Percentiles rank a stretch among this genome's conserved stretches.
These are phyloP conservation scores for Drosophila bipectinata DNA, from an alignment of 1,140 invertebrate species.

Conservation along the genomic window DNA sequence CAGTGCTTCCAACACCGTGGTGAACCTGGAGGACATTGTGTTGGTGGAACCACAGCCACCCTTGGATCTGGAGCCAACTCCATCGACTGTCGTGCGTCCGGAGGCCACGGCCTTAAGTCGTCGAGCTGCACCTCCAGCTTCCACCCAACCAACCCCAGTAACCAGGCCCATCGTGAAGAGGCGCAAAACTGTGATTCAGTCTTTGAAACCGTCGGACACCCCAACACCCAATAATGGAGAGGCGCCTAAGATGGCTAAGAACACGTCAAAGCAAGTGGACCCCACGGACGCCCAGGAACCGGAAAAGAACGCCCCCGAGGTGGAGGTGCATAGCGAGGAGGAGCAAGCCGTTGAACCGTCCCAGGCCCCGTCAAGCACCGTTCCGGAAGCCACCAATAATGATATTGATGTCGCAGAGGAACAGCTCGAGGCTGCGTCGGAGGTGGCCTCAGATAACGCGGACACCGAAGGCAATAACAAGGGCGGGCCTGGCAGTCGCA, in stretches of 20 bases:
- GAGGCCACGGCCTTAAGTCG: constrained; percentile 4
- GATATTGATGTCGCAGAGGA: background rate
- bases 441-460: background rate
- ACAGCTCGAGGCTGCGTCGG: constrained; percentile 7
- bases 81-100: background rate
- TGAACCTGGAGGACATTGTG: constrained; percentile 73
- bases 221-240: background rate
- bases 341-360: constrained; percentile 17
- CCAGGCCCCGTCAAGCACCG: constrained; percentile 65
- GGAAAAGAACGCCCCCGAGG: background rate
- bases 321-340: background rate
- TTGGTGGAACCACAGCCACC: constrained; percentile 67
- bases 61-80: constrained; percentile 7
- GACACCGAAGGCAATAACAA: constrained; percentile 7
- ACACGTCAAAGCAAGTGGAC: constrained; percentile 4
- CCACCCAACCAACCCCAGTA: constrained; percentile 20
- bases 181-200: constrained; percentile 57
- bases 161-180: constrained; percentile 68
- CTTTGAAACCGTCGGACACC: constrained; percentile 17
- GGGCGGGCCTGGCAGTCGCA: constrained; percentile 23
- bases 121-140: constrained; percentile 9
- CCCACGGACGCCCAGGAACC: background rate
- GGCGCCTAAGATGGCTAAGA: background rate
- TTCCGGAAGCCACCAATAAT: constrained; percentile 32
- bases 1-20: constrained; percentile 34